Conservation (phyloP, 2,113 vertebrate species). For the Poeciliopsis occidentalis region DNA sequence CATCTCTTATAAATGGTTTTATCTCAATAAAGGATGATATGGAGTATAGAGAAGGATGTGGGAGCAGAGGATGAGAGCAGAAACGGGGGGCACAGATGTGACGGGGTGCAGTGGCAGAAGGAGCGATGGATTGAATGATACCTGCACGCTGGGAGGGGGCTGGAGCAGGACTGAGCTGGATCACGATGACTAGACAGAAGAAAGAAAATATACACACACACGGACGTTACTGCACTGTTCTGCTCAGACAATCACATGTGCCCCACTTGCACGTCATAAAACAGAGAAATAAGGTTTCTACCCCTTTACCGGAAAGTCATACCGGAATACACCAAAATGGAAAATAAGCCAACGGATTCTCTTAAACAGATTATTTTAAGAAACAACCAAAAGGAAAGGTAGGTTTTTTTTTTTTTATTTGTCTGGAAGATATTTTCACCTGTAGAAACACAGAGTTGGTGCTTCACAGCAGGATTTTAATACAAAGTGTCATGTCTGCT, state of each 20-base stretch:
- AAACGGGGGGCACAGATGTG: conserved; percentile 11
- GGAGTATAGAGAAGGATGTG: conserved; percentile 8
- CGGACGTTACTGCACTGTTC: conserved; percentile 73
- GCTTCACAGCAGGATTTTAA: neutral
- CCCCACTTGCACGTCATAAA: conserved; percentile 16
- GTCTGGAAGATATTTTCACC: neutral
- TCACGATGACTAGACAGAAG: conserved; percentile 94
- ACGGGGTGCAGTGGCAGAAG: conserved; percentile 72
- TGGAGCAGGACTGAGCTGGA: conserved; percentile 98
- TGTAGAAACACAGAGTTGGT: neutral
- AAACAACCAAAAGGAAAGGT: neutral
- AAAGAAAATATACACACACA: conserved; percentile 82
- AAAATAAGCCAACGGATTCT: no score
- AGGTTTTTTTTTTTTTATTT: no score
- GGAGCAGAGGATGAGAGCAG: neutral
- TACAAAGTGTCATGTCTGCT: no score
- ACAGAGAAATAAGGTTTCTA: neutral
- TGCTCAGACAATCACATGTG: conserved; percentile 26
- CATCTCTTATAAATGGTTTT: neutral
- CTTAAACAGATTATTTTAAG: neutral
- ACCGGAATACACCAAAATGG: neutral
- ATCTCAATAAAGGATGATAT: neutral
- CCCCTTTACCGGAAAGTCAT: neutral
- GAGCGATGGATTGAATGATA: conserved; percentile 83
- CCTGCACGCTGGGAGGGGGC: conserved; percentile 96